These are phyloP conservation scores for Bradypus variegatus DNA, from an alignment of 2,797 vertebrate species.

Conservation along the genomic window DNA sequence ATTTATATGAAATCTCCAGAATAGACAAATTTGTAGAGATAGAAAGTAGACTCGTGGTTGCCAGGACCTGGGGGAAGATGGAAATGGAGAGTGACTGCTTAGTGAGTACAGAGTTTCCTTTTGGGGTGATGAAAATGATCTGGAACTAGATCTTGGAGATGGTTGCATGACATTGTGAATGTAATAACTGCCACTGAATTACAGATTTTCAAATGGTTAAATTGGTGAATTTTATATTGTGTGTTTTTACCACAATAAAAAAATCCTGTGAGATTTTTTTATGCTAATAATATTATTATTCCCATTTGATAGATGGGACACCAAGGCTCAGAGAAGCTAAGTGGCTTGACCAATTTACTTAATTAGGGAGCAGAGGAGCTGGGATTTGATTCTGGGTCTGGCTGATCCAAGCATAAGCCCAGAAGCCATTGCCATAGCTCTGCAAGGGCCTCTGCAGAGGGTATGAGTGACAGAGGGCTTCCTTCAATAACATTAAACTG, in stretches of 20 bases:
- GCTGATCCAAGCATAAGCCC: background rate
- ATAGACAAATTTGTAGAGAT: no score
- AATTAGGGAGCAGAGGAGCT: background rate
- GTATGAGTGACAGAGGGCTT: background rate
- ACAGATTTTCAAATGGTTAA: background rate
- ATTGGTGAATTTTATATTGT: background rate
- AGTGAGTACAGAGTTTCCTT: background rate
- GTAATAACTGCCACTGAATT: background rate
- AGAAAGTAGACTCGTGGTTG: background rate
- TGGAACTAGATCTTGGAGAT: background rate
- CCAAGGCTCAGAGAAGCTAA: background rate
- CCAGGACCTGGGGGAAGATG: background rate
- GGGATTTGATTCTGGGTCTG: background rate
- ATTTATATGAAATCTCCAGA: background rate
- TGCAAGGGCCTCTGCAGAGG: accelerated
- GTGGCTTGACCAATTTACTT: background rate
- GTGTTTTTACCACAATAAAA: background rate
- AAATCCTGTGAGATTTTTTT: background rate
- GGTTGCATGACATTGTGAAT: background rate
- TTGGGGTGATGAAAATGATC: background rate
- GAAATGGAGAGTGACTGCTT: background rate
- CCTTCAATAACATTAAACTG: background rate
- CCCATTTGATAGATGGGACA: background rate
- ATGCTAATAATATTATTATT: background rate
- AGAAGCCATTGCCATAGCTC: background rate